These are phyloP conservation scores for Amphibalanus amphitrite DNA, from an alignment of 1,140 invertebrate species.

Conservation along the genomic window DNA sequence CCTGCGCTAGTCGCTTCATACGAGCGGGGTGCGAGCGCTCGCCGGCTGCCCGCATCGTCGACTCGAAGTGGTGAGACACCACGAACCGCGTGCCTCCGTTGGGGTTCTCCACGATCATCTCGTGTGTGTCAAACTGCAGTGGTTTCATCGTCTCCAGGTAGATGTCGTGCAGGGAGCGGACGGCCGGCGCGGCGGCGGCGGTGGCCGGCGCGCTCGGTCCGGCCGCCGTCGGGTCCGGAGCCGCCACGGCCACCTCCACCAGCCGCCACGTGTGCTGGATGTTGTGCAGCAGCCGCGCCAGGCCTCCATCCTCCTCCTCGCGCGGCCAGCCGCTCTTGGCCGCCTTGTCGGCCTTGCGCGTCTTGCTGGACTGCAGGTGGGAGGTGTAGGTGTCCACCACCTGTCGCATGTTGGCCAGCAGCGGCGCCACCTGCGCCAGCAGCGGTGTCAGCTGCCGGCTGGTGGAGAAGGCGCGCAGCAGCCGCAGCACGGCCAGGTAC, in stretches of 20 bases:
- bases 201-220: constrained; percentile 70
- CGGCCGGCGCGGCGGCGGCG: constrained; percentile 77
- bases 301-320: too few species aligned
- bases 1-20: constrained; percentile 83
- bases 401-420: constrained; percentile 68
- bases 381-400: constrained; percentile 81
- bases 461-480: constrained; percentile 58
- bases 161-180: constrained; percentile 45
- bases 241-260: constrained; percentile 17
- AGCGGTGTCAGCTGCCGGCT: constrained; percentile 45
- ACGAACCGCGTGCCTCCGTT: constrained; percentile 60
- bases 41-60: constrained; percentile 64
- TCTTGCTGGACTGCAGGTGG: constrained; percentile 39
- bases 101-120: constrained; percentile 66
- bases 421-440: constrained; percentile 43
- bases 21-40: constrained; percentile 61
- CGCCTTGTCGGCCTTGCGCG: too few species aligned
- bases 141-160: constrained; percentile 44
- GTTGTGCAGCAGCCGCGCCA: too few species aligned
- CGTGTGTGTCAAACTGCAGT: constrained; percentile 77
- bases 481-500: constrained; percentile 62
- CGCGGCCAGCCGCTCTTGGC: too few species aligned
- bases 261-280: too few species aligned
- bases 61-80: constrained; percentile 81
- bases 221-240: constrained; percentile 47